Evolutionary conservation across 2,113 vertebrate species (phyloP), one percentile per base, ranked within the genome.

Genomic region (Zapus hudsonius): DNA sequence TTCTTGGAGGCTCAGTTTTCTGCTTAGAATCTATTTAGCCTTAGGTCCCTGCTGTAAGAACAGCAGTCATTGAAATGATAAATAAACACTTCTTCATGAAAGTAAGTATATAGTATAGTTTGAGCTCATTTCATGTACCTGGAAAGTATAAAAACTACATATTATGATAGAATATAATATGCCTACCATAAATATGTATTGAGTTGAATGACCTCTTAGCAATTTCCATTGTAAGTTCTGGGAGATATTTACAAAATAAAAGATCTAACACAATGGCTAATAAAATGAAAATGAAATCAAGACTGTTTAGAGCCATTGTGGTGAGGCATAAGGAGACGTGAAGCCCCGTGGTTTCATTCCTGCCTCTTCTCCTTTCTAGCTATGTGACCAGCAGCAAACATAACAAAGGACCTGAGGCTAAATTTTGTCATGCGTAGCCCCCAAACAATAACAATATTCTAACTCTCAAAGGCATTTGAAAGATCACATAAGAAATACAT

Each of bases 81-180:
- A 86, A 87, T 59, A 85, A 89, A 63, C 0, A 27, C 9, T 69
- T 82, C 22, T 84, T 93, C 47, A 89, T 7, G 84, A 40, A 89
- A 72, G 25, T 29, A 82, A 69, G 17, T 61, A 31, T 63, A 36
- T 11, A 72, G 40, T 44, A 20, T 72, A 29, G 47, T 10, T 44
- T 93, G 38, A 70, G 84, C 15, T 81, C 47, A 84, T 87, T 93
- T 86, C 89, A 17, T 61, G 31, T 78, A 81, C 38, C 84, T 89
- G 72, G 79, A 20, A 95, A 92, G 66, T 89, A 40, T 83, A 66
- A 75, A 93, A 93, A 69, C 47, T 23, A 95, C 89, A 11, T 17
- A 40, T 33, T 87, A 47, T 89, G 72, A 81, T 52, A 66, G 70
- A 91, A 5, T 40, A 59, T 44, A 55, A 63, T 67, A 63, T 5